Evolutionary conservation across 2,113 vertebrate species (phyloP), one percentile per base, ranked within the genome.

Genomic region (Equus quagga): DNA sequence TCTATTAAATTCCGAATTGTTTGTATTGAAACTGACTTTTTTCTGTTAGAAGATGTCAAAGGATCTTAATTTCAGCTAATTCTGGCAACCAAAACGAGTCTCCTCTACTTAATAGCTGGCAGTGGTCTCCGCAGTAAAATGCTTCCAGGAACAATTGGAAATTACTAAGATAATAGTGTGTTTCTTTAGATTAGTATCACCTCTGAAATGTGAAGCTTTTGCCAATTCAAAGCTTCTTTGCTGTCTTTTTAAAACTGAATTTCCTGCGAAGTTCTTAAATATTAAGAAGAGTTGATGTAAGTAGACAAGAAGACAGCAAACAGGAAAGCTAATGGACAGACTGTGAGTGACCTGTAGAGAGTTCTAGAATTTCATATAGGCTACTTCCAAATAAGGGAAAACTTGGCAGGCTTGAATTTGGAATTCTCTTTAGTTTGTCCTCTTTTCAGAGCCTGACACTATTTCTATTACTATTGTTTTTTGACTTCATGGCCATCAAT

Each of bases 11-110:
- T 98, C 97, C 89, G 72, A 98, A 98, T 98, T 97, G 95, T 98
- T 98, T 98, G 95, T 97, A 98, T 94, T 82, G 93, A 98, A 98
- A 93, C 97, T 98, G 98, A 98, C 93, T 97, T 95, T 98, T 95
- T 98, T 91, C 98, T 98, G 98, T 94, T 96, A 96, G 96, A 98
- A 98, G 97, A 98, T 98, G 98, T 99, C 98, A 99, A 97, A 98
- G 98, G 97, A 98, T 98, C 98, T 98, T 98, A 98, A 98, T 99
- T 99, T 99, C 98, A 98, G 96, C 97, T 99, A 99, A 98, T 99
- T 99, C 97, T 97, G 99, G 97, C 98, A 98, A 75, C 58, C 26
- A 44, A 98, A 98, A 98, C 67, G 93, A 98, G 94, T 85, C 98
- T 97, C 93, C 82, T 98, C 98, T 97, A 98, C 97, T 98, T 97